Base-by-base conservation (phyloP, 1,140 invertebrate genomes). In the Cylas formicarius region DNA sequence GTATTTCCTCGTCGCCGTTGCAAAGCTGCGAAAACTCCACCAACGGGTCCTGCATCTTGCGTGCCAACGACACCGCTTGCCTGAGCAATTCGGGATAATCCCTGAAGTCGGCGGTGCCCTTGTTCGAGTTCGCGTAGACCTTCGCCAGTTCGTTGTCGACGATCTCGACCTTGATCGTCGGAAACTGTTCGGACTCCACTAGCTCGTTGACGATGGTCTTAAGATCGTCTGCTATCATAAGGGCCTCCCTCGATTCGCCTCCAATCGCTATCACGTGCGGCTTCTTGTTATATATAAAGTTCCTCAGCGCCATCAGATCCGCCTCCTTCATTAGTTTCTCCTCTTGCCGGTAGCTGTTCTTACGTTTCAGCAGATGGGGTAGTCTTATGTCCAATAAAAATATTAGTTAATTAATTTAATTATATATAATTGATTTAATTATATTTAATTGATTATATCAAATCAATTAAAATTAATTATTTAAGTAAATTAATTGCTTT, bases 1-100 rank as follows among this genome's bases (percentile, higher is more conserved):
- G 65, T 50, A 99, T 89, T 71, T 99, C 96, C 43, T 97, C 91
- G 60, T 99, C 94, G 0, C 81, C 72, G 11, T 91, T 94, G 66
- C 91, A 97, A 0, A 99, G 70, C 64, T 97, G 93, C 1, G 90
- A 89, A 67, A 92, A 97, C 64, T 99, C 96, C 14, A 97, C 78
- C 0, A 99, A 66, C 0, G 97, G 95, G 73, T 99, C 97, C 66
- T 97, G 92, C 50, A 98, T 72, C 33, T 89, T 76, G 36, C 97
- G 73, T 0, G 86, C 94, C 31, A 98, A 65, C 2, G 92, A 97
- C 33, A 98, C 81, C 1, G 95, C 89, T 69, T 97, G 86, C 3
- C 91, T 74, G 0, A 97, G 61, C 1, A 95, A 64, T 17, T 80
- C 75, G 0, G 93, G 93, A 69, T 94, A 96, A 56, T 97, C 90